Conservation (phyloP, 2,888 invertebrate species). For the Druceiella hillmani region DNA sequence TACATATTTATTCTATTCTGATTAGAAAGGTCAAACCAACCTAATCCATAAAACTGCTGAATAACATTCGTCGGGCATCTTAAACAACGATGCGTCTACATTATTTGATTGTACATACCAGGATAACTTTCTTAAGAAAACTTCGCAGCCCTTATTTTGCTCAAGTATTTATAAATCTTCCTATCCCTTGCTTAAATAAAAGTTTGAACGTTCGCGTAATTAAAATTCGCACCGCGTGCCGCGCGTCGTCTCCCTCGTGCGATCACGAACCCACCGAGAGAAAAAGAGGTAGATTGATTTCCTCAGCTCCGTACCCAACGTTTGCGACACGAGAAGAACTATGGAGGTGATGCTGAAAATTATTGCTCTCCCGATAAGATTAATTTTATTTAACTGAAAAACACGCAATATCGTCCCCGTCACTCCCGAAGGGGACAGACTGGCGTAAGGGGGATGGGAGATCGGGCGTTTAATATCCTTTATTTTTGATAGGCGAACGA, state of each 20-base stretch:
- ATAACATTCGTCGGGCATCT: too few relatives aligned
- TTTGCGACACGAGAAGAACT: conserved; percentile 32
- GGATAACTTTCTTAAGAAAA: too few relatives aligned
- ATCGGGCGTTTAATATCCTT: conserved; percentile 21
- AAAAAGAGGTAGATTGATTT: conserved; percentile 6
- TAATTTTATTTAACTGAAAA: conserved; percentile 35
- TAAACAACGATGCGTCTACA: too few relatives aligned
- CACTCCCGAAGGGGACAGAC: conserved; percentile 27
- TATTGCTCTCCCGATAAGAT: conserved; percentile 49
- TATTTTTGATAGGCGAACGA: too few relatives aligned
- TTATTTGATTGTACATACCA: too few relatives aligned
- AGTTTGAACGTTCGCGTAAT: conserved; percentile 22
- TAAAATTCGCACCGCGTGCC: conserved; percentile 18
- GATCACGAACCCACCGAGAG: conserved; percentile 1
- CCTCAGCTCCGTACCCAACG: background rate
- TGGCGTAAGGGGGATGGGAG: conserved; percentile 31
- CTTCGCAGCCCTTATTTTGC: conserved; percentile 19
- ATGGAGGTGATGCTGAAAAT: conserved; percentile 48
- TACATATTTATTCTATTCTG: too few relatives aligned
- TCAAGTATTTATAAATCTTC: conserved; percentile 23
- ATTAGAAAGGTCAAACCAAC: too few relatives aligned
- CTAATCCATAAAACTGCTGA: too few relatives aligned
- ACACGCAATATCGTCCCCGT: conserved; percentile 24
- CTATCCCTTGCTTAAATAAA: conserved; percentile 22
- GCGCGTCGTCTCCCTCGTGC: conserved; percentile 9